Percentiles rank a stretch among this genome's conserved stretches.
phyloP scores from a whole-genome alignment of 53 echinoderm and acorn worm species.

The Holothuria leucospilota region DNA sequence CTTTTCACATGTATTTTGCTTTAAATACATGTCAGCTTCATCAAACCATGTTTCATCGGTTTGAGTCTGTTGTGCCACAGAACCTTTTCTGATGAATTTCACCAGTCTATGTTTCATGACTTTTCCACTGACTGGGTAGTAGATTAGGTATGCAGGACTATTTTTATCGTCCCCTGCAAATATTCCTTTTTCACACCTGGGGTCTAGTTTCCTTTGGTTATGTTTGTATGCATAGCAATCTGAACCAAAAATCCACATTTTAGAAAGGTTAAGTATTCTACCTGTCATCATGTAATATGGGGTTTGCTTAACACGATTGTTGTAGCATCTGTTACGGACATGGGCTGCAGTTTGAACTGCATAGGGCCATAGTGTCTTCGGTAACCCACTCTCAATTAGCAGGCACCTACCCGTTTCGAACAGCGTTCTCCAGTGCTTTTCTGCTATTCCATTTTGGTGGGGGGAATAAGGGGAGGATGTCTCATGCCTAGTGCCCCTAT shows the following conservation, averaged over 20 bases:
- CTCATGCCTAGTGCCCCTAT: background rate
- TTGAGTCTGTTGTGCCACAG: background rate
- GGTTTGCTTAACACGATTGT: conserved; percentile 42
- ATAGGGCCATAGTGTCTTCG: no score
- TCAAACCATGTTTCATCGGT: background rate
- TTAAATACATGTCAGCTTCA: background rate
- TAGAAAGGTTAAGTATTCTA: conserved; percentile 37
- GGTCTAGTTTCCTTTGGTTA: conserved; percentile 28
- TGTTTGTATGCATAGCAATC: conserved; percentile 58
- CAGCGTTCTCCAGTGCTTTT: no score
- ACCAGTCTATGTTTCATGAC: background rate
- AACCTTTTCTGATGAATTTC: background rate
- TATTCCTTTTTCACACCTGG: background rate
- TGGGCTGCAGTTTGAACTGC: no score
- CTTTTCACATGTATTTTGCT: background rate
- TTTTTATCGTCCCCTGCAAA: background rate
- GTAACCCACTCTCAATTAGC: conserved; percentile 35
- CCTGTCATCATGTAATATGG: conserved; percentile 38
- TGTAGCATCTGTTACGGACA: no score
- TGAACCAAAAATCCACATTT: conserved; percentile 55
- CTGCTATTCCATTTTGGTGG: conserved; percentile 62
- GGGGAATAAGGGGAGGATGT: no score
- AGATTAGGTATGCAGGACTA: no score
- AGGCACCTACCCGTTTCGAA: no score
- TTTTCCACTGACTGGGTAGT: background rate